Conservation (phyloP, 2,113 vertebrate genomes). For the Cyanocitta stelleri region DNA sequence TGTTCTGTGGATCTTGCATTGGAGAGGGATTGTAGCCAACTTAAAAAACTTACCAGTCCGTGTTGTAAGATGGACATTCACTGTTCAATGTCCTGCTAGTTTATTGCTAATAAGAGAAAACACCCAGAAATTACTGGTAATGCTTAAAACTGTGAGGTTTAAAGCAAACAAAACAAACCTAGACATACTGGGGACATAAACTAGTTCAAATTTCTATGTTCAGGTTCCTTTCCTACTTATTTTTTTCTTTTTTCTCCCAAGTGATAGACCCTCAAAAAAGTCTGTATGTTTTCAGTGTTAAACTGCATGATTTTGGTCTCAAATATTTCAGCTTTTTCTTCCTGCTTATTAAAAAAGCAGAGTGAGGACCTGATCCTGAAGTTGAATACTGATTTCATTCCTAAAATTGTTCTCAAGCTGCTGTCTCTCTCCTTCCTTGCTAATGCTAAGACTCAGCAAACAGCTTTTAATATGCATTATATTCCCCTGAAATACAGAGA, state of each 20-base stretch:
- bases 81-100: neutral
- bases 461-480: neutral
- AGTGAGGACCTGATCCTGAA: neutral
- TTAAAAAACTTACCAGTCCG: neutral
- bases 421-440: neutral
- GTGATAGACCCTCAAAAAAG: neutral
- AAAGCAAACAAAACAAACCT: neutral
- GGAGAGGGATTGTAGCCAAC: neutral
- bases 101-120: neutral
- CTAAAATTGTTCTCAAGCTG: neutral
- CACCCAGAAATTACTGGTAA: neutral
- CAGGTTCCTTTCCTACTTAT: neutral
- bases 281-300: neutral
- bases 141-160: neutral
- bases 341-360: neutral
- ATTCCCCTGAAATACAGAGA: neutral
- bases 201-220: neutral
- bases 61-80: neutral
- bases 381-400: neutral
- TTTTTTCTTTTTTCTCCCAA: neutral
- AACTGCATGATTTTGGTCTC: neutral
- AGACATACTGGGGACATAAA: neutral
- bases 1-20: neutral
- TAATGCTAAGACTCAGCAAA: neutral
- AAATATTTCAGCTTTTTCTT: neutral